Conservation (phyloP, 2,888 invertebrate genomes). For the Bombyx huttoni region DNA sequence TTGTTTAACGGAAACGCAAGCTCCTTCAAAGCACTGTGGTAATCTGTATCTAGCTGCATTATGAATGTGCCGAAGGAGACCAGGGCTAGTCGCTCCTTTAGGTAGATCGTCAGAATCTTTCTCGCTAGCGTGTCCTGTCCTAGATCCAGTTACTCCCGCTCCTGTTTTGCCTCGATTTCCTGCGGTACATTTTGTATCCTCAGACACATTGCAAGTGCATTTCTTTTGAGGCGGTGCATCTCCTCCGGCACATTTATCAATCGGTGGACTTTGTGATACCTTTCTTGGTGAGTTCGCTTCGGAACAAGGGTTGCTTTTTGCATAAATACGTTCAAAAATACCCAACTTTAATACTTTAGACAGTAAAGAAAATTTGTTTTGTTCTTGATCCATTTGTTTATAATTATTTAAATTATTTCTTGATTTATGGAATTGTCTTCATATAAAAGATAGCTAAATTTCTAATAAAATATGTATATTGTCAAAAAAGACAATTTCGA, state of each 20-base stretch:
- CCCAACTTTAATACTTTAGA: slow-evolving; percentile 37
- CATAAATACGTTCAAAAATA: slow-evolving; percentile 43
- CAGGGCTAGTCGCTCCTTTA: slow-evolving; percentile 41
- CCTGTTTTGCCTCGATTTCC: slow-evolving; percentile 57
- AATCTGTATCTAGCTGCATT: slow-evolving; percentile 51
- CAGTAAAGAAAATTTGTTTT: slow-evolving; percentile 20
- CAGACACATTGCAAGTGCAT: slow-evolving; percentile 20
- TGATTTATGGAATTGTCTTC: no score
- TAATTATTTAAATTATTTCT: not conserved
- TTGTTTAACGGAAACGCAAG: slow-evolving; percentile 48
- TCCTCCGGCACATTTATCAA: slow-evolving; percentile 17
- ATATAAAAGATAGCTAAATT: no score
- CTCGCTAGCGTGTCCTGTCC: slow-evolving; percentile 26
- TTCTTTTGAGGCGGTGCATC: slow-evolving; percentile 22
- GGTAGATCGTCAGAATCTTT: slow-evolving; percentile 34
- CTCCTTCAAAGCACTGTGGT: slow-evolving; percentile 66
- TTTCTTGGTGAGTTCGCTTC: slow-evolving; percentile 23
- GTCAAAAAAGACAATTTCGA: no score
- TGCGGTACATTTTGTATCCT: slow-evolving; percentile 22
- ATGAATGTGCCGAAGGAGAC: slow-evolving; percentile 54
- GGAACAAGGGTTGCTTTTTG: slow-evolving; percentile 31
- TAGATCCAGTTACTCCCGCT: slow-evolving; percentile 56
- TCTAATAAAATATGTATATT: no score
- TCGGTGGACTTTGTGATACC: slow-evolving; percentile 6
- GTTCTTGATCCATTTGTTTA: slow-evolving; percentile 6